Percentiles rank a stretch among this genome's conserved stretches.
phyloP scores from a whole-genome alignment of 1,140 invertebrate species.

The Frieseomelitta varia region DNA sequence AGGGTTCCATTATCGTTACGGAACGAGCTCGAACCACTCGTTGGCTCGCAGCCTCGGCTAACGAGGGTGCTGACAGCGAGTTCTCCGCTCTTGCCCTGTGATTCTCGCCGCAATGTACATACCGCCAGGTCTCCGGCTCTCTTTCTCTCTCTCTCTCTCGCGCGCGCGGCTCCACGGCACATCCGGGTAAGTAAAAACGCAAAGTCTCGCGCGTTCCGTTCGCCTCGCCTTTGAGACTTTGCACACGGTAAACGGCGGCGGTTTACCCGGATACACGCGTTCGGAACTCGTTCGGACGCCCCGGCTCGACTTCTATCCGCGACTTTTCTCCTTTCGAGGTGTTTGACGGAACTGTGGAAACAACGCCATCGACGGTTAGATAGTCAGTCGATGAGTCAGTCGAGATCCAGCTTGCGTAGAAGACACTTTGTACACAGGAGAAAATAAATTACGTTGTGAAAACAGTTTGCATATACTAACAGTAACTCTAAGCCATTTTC shows the following conservation, averaged over 20 bases:
- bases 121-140: background rate
- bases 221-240: background rate
- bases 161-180: too few species aligned
- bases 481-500: too few species aligned
- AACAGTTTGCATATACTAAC: too few species aligned
- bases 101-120: conserved; percentile 35
- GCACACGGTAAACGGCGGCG: background rate
- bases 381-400: too few species aligned
- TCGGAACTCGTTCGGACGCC: too few species aligned
- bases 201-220: conserved; percentile 16
- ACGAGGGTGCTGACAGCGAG: conserved; percentile 60
- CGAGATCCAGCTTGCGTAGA: too few species aligned
- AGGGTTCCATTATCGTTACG: conserved; percentile 76
- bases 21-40: conserved; percentile 66
- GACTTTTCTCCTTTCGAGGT: too few species aligned
- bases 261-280: background rate
- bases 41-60: conserved; percentile 60
- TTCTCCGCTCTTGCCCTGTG: conserved; percentile 45
- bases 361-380: too few species aligned
- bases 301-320: too few species aligned
- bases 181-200: conserved; percentile 20
- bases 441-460: too few species aligned
- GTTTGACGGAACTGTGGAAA: too few species aligned
- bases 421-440: too few species aligned
- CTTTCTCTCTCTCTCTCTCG: background rate